Base-by-base conservation (phyloP, 2,113 vertebrate species). In the Mastomys coucha region DNA sequence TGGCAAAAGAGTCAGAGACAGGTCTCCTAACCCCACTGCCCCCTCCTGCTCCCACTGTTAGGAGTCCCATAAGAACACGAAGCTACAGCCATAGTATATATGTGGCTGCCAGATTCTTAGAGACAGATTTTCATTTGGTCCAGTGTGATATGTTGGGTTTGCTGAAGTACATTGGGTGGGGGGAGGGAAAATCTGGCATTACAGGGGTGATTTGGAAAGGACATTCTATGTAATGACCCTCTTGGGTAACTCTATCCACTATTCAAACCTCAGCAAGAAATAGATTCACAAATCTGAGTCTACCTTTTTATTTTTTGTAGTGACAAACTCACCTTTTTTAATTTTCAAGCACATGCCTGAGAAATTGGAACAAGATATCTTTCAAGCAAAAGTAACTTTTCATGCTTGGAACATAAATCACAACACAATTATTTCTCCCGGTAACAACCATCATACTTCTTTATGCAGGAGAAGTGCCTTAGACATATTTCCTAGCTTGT, bases 311-410 rank as follows among this genome's bases (percentile, higher is more conserved):
- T 22, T 80, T 70, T 94, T 91, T 80, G 39, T 93, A 95, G n/a
- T 93, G 85, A 90, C 36, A 91, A 72, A 4, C 24, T 93, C 36
- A 39, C 42, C 42, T 84, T 88, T 58, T 67, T 73, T 88, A 1
- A 67, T 92, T 92, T 93, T 58, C 2, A 86, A 91, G 89, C 96
- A 81, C 80, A 85, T 31, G 11, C 8, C 33, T 90, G 26, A 76
- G 76, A 63, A 70, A 91, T 92, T 17, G 53, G 65, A 96, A 70
- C 70, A 89, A 85, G 16, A 73, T 96, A 88, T 92, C 39, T 31
- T 77, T 26, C 77, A 69, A 94, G 53, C 69, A 90, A 67, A 88
- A 58, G 10, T 26, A 36, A 72, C 73, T 89, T 78, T 89, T 93
- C 73, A n/a, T 73, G 42, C 88, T 91, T 91, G 53, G 36, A 88